These are phyloP conservation scores for Solea solea DNA, from an alignment of 2,113 vertebrate species.

Conservation along the genomic window DNA sequence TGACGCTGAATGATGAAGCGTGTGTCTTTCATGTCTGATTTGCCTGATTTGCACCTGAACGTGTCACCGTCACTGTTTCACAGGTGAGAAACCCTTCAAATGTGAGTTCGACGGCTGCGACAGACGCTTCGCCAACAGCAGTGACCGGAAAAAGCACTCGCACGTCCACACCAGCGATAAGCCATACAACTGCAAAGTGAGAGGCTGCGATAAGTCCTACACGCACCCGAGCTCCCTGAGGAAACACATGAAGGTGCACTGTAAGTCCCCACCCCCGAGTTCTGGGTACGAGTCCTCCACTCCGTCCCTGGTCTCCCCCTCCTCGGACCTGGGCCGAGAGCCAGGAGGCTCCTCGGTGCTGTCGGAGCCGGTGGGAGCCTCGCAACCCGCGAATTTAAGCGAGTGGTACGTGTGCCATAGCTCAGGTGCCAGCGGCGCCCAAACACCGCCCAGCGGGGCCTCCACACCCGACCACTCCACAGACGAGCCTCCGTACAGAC, in stretches of 20 bases:
- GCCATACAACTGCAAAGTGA: constrained; percentile 98
- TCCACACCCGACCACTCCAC: constrained; percentile 79
- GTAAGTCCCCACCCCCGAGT: constrained; percentile 95
- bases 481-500: constrained; percentile 77
- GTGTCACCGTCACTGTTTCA: constrained; percentile 52
- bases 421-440: constrained; percentile 81
- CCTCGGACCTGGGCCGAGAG: constrained; percentile 92
- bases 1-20: not conserved
- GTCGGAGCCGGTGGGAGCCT: constrained; percentile 83
- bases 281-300: constrained; percentile 95
- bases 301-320: constrained; percentile 91
- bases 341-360: constrained; percentile 82
- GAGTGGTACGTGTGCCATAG: constrained; percentile 98
- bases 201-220: constrained; percentile 99
- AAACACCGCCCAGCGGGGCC: constrained; percentile 79
- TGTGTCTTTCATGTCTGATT: not conserved
- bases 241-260: constrained; percentile 99
- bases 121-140: constrained; percentile 99
- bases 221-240: constrained; percentile 97
- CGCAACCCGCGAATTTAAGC: constrained; percentile 90
- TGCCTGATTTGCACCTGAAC: not conserved
- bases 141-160: constrained; percentile 98
- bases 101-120: constrained; percentile 98
- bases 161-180: constrained; percentile 99
- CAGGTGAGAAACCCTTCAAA: constrained; percentile 98